Conservation (phyloP, 1,140 invertebrate species). For the Coptotermes formosanus region DNA sequence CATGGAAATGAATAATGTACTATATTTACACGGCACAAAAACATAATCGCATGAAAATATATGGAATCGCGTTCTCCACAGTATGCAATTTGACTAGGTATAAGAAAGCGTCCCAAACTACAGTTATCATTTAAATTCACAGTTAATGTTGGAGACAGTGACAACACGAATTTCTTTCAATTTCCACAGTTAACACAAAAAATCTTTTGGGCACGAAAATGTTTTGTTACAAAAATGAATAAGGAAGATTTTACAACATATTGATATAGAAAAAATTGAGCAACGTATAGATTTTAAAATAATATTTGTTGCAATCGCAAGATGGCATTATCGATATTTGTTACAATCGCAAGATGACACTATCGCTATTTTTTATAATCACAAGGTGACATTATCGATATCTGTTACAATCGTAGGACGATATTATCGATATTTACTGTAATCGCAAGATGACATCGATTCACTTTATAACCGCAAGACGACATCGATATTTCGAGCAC, state of each 20-base stretch:
- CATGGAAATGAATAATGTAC: background rate
- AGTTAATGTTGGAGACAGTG: background rate
- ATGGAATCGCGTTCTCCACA: background rate
- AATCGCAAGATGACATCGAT: no score
- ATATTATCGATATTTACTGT: no score
- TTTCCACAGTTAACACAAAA: background rate
- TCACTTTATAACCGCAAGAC: background rate
- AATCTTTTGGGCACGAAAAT: constrained; percentile 4
- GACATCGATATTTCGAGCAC: background rate
- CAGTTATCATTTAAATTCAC: background rate
- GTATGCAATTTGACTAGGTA: background rate
- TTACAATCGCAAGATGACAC: no score
- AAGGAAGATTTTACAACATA: background rate
- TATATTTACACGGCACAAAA: background rate
- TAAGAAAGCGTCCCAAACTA: background rate
- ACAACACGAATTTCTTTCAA: background rate
- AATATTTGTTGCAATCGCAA: no score
- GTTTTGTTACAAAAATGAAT: background rate
- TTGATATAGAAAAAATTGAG: constrained; percentile 5
- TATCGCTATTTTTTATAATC: no score
- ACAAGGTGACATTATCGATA: no score
- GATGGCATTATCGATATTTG: no score
- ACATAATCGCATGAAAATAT: background rate
- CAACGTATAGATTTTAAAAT: background rate
- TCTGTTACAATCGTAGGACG: no score